Evolutionary conservation across 1,140 invertebrate genomes (phyloP).

Genomic region (Parasteatoda tepidariorum): DNA sequence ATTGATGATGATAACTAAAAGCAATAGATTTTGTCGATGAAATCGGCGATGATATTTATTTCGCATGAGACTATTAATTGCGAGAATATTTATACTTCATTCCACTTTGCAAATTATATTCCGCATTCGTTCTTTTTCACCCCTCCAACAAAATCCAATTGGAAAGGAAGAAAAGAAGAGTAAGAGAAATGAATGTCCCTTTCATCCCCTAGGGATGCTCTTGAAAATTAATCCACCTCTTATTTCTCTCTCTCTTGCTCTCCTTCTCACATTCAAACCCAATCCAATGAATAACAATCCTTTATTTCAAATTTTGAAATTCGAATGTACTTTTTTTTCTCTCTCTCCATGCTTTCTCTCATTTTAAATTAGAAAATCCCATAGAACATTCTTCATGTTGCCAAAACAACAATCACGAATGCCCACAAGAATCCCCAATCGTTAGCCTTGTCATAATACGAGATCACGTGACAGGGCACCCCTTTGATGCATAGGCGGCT

Average conservation of each 20-base stretch:
- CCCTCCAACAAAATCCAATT: background rate
- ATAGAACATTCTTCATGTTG: constrained; percentile 23
- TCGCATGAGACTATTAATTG: no score
- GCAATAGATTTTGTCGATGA: no score
- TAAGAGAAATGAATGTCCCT: background rate
- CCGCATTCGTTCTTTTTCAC: no score
- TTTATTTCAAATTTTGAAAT: constrained; percentile 12
- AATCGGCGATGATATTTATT: no score
- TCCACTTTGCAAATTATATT: no score
- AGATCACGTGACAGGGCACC: constrained; percentile 3
- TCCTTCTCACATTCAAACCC: background rate
- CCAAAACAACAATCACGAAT: constrained; percentile 33
- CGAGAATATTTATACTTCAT: no score
- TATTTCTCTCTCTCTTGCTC: background rate
- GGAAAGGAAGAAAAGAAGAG: background rate
- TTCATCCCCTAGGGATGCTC: background rate
- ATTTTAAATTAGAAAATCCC: constrained; percentile 57
- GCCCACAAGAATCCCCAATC: constrained; percentile 42
- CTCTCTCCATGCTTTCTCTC: background rate
- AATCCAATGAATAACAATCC: constrained; percentile 23
- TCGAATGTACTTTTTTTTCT: background rate
- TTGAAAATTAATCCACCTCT: constrained; percentile 20
- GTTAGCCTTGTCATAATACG: constrained; percentile 55
- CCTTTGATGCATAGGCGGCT: constrained; percentile 52
- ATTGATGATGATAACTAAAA: no score